These are phyloP conservation scores for Sylvilagus bachmani DNA, from an alignment of 2,113 vertebrate genomes.

Conservation along the genomic window DNA sequence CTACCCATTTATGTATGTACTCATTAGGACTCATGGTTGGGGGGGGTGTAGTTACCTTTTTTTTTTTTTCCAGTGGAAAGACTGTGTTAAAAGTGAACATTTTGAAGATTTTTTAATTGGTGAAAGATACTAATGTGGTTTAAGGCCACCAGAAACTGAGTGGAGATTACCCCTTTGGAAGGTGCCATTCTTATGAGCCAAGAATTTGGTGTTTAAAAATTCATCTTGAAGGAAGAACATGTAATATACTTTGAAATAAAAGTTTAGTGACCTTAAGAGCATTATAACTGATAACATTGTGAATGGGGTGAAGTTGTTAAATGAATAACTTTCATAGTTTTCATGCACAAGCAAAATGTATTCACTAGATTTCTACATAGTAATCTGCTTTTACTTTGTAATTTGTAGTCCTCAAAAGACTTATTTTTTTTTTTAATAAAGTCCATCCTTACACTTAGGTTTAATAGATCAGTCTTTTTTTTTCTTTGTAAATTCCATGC, in stretches of 20 bases:
- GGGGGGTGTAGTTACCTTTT: not conserved
- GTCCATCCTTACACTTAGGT: slow-evolving; percentile 82
- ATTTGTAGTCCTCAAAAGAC: slow-evolving; percentile 77
- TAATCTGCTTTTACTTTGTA: slow-evolving; percentile 84
- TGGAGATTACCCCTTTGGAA: slow-evolving; percentile 71
- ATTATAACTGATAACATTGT: slow-evolving; percentile 64
- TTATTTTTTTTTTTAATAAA: slow-evolving; percentile 83
- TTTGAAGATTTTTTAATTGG: slow-evolving; percentile 35
- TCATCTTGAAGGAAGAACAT: slow-evolving; percentile 62
- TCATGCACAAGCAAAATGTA: slow-evolving; percentile 73
- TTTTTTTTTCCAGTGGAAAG: slow-evolving; percentile 24
- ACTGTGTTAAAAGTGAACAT: slow-evolving; percentile 50
- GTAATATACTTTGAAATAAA: slow-evolving; percentile 70
- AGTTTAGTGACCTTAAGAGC: not conserved
- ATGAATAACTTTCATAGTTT: slow-evolving; percentile 64
- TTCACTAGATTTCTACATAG: slow-evolving; percentile 77
- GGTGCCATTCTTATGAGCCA: slow-evolving; percentile 77
- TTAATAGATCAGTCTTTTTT: slow-evolving; percentile 56
- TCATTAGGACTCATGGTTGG: not conserved
- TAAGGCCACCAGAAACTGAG: slow-evolving; percentile 54
- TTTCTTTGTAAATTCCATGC: slow-evolving; percentile 50
- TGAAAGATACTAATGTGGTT: slow-evolving; percentile 61
- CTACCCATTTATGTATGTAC: slow-evolving; percentile 55
- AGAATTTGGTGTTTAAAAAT: slow-evolving; percentile 56
- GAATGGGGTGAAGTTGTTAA: slow-evolving; percentile 71